Conservation (phyloP, 2,113 vertebrate genomes). For the Antigone vipio region DNA sequence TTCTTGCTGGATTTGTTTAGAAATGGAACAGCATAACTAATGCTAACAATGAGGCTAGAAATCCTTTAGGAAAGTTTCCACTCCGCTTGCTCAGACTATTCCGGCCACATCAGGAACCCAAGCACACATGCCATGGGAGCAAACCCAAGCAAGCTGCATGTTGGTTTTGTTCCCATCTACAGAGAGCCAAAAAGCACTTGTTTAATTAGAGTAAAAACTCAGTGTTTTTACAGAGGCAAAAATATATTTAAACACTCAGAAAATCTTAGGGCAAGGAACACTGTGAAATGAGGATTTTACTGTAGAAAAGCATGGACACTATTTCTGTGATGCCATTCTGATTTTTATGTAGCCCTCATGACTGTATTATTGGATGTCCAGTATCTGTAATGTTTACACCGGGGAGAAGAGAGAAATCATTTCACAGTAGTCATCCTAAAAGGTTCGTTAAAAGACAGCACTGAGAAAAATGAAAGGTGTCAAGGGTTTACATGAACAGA, state of each 20-base stretch:
- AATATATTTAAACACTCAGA: not conserved
- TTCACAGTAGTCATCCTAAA: not conserved
- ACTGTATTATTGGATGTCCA: no score
- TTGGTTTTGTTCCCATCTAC: not conserved
- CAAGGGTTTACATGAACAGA: not conserved
- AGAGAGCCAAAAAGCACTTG: not conserved
- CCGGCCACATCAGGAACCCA: not conserved
- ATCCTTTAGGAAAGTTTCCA: not conserved
- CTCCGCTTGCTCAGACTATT: not conserved
- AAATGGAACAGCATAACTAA: constrained; percentile 17
- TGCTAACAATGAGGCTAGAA: not conserved
- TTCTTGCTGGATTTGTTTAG: not conserved
- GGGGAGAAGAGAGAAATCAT: not conserved
- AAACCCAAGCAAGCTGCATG: fast-evolving
- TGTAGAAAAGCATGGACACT: not conserved
- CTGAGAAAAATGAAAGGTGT: not conserved
- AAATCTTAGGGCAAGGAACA: not conserved
- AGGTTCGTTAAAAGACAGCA: not conserved
- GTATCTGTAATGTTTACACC: not conserved
- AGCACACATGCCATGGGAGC: fast-evolving
- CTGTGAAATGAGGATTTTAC: not conserved
- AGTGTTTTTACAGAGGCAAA: fast-evolving
- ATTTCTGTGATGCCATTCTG: not conserved
- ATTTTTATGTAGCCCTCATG: not conserved
- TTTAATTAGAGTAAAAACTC: not conserved